These are phyloP conservation scores for Caenorhabditis wallacei DNA, from an alignment of 2,888 invertebrate species.

Conservation along the genomic window DNA sequence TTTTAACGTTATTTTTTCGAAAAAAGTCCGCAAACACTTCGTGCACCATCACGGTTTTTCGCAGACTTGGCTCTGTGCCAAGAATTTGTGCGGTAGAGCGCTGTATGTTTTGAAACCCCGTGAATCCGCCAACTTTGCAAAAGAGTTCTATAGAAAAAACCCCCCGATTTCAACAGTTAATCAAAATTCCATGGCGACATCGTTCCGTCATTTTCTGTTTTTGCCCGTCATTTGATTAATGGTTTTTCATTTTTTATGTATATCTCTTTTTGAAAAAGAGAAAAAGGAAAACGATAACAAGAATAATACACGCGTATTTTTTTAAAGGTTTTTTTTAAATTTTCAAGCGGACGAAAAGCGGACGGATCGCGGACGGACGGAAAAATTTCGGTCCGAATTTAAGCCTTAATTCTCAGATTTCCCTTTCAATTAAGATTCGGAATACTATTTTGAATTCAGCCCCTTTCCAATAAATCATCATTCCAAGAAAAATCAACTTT, in stretches of 20 bases:
- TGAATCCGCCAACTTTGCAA: too few species aligned
- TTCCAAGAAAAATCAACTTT: not conserved
- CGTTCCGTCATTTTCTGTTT: not conserved
- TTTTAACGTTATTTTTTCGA: too few species aligned
- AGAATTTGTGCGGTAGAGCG: too few species aligned
- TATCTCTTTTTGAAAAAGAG: not conserved
- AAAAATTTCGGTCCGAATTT: too few species aligned
- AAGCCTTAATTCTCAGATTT: too few species aligned
- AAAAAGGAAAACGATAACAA: not conserved
- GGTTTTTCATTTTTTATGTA: constrained; percentile 37
- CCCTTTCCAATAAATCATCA: not conserved
- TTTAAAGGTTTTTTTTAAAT: constrained; percentile 2
- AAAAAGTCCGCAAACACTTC: too few species aligned
- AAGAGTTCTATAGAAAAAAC: not conserved
- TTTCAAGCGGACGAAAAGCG: too few species aligned
- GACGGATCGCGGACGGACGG: too few species aligned
- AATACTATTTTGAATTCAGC: not conserved
- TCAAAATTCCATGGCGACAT: constrained; percentile 8
- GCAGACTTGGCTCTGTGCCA: too few species aligned
- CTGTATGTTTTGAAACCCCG: too few species aligned
- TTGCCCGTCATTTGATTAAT: constrained; percentile 32
- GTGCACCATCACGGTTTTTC: too few species aligned
- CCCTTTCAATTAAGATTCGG: too few species aligned
- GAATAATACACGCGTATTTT: not conserved
- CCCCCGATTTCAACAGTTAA: not conserved